A percentile compares a stretch with the other conserved stretches of the same genome.
These are phyloP conservation scores for Mystacides longicornis DNA, from an alignment of 2,888 invertebrate species.

Conservation along the genomic window DNA sequence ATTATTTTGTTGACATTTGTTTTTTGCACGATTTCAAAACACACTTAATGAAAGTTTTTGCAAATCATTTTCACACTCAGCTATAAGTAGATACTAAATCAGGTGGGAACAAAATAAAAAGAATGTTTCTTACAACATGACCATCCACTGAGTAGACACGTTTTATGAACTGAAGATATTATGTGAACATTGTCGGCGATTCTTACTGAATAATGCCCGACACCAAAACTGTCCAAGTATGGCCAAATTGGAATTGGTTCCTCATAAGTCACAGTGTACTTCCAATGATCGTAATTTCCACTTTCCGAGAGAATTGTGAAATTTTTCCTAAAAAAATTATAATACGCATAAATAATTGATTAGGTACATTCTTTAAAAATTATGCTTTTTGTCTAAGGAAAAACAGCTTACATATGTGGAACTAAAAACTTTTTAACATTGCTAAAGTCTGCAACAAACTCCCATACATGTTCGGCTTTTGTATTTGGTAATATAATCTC, in stretches of 20 bases:
- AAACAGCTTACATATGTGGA: constrained; percentile 59
- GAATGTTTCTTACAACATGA: constrained; percentile 52
- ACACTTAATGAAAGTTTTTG: no score
- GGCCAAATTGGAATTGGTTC: constrained; percentile 61
- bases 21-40: no score
- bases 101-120: neutral
- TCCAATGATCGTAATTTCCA: constrained; percentile 62
- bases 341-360: neutral
- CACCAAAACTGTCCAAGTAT: constrained; percentile 49
- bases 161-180: constrained; percentile 55
- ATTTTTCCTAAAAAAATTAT: constrained; percentile 11
- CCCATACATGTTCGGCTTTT: constrained; percentile 58
- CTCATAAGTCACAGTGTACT: constrained; percentile 57
- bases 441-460: constrained; percentile 64
- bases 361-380: neutral
- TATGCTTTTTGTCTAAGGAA: neutral
- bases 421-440: constrained; percentile 62
- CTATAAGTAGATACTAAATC: no score
- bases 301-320: constrained; percentile 50
- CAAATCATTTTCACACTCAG: no score
- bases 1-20: neutral
- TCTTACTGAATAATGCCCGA: constrained; percentile 52
- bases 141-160: constrained; percentile 52
- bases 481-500: constrained; percentile 47
- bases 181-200: constrained; percentile 40